These are phyloP conservation scores for Narcine bancroftii DNA, from an alignment of 2,113 vertebrate species.

Conservation along the genomic window DNA sequence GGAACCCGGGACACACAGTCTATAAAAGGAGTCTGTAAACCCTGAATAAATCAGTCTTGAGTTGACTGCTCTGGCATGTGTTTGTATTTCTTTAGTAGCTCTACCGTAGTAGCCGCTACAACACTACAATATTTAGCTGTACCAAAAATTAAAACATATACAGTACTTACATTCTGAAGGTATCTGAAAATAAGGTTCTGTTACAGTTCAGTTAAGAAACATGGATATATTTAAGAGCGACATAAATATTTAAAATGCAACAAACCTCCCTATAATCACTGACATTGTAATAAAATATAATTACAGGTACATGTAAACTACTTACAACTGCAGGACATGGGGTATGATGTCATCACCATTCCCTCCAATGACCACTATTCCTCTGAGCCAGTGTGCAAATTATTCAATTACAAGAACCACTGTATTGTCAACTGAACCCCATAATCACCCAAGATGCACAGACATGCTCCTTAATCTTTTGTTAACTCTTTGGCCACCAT, in stretches of 20 bases:
- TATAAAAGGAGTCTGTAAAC: too few species aligned
- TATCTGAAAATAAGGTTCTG: constrained; percentile 98
- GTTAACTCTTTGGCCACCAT: too few species aligned
- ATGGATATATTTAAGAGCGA: neutral
- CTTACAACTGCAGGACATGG: neutral
- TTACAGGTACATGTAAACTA: neutral
- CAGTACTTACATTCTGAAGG: constrained; percentile 85
- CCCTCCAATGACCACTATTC: neutral
- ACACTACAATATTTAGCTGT: neutral
- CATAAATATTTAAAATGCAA: neutral
- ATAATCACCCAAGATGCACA: neutral
- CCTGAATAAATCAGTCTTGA: too few species aligned
- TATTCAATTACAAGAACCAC: neutral
- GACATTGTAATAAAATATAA: neutral
- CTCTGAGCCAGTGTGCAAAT: neutral
- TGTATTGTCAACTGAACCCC: neutral
- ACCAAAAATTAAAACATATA: neutral
- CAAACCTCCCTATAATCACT: neutral
- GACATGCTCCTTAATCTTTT: neutral
- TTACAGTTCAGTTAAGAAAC: constrained; percentile 55
- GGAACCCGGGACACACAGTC: too few species aligned
- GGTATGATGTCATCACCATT: neutral
- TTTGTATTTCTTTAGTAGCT: too few species aligned
- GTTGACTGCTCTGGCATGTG: too few species aligned
- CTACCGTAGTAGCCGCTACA: too few species aligned